Evolutionary conservation across 2,113 vertebrate species (phyloP).

Genomic region (Bucco capensis): DNA sequence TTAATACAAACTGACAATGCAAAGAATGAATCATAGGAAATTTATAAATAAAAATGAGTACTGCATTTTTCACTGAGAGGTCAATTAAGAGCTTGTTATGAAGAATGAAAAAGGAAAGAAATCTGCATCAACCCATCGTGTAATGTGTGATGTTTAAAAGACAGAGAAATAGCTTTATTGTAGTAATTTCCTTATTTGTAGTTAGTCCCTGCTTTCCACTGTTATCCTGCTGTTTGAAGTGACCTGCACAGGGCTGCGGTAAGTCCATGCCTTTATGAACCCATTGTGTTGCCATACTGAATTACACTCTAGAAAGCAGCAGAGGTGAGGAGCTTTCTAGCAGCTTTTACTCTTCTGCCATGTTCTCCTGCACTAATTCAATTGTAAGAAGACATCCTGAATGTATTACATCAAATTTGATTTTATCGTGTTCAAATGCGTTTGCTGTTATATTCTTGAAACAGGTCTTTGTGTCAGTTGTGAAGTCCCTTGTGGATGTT

Average conservation of each 20-base stretch:
- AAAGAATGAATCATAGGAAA: background rate
- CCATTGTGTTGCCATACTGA: background rate
- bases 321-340: background rate
- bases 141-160: background rate
- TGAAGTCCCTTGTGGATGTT: background rate
- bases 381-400: background rate
- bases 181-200: background rate
- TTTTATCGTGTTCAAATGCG: background rate
- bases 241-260: background rate
- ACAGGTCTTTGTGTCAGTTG: rapidly evolving
- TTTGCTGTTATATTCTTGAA: background rate
- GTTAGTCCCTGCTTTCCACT: background rate
- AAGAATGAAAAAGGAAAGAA: background rate
- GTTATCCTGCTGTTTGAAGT: background rate
- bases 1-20: background rate
- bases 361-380: background rate
- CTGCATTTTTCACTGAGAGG: background rate
- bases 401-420: background rate
- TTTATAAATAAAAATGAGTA: background rate
- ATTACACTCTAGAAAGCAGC: background rate
- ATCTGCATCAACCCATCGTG: background rate
- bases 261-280: background rate
- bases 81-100: background rate
- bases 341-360: background rate
- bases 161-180: background rate